Percentiles rank a stretch among this genome's conserved stretches.
phyloP scores from a whole-genome alignment of 2,797 vertebrate species.

The Tapirus indicus region DNA sequence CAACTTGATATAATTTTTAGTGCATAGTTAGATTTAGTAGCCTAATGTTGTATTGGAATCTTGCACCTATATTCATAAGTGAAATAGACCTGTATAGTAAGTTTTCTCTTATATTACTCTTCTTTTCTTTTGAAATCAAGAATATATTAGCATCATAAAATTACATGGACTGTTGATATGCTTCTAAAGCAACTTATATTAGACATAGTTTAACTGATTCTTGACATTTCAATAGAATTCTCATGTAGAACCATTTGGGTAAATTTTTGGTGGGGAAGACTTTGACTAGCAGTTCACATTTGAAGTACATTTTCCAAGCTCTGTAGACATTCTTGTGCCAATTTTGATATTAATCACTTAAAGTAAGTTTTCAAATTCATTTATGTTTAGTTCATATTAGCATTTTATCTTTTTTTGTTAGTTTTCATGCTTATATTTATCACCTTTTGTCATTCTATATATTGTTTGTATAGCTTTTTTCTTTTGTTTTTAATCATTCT shows the following conservation, averaged over 20 bases:
- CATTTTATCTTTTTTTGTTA: not conserved
- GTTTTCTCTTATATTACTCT: not conserved
- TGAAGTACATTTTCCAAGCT: not conserved
- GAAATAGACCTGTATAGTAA: not conserved
- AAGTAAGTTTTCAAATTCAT: not conserved
- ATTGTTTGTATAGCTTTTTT: not conserved
- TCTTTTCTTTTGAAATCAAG: not conserved
- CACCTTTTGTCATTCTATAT: not conserved
- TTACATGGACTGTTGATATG: not conserved
- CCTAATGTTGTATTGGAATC: not conserved
- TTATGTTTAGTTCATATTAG: not conserved
- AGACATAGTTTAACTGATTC: not conserved
- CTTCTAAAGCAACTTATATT: not conserved
- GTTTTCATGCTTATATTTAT: not conserved
- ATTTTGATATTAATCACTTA: not conserved
- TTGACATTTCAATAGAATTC: not conserved
- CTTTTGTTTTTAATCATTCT: not conserved
- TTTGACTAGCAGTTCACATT: not conserved
- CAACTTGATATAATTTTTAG: not conserved
- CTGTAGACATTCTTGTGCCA: not conserved
- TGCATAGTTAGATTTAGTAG: not conserved
- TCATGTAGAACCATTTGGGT: not conserved
- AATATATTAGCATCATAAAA: not conserved
- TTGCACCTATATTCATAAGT: not conserved
- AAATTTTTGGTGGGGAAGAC: not conserved